A percentile compares a stretch with the other conserved stretches of the same genome.
These are phyloP conservation scores for Colinus virginianus DNA, from an alignment of 2,113 vertebrate genomes.

Conservation along the genomic window DNA sequence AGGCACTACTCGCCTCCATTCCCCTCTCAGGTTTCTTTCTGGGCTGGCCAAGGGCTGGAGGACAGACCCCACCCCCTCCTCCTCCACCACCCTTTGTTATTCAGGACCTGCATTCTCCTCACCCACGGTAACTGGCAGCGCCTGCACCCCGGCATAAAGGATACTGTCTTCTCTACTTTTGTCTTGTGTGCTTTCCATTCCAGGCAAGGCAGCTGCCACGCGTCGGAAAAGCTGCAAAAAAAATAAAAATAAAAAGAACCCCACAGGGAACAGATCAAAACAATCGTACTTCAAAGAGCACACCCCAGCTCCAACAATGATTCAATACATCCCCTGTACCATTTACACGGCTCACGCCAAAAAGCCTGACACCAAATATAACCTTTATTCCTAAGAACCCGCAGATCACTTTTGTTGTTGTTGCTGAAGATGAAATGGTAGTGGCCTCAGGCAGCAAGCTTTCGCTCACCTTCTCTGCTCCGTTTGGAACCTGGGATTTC, in stretches of 20 bases:
- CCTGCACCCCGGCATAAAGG: slow-evolving; percentile 75
- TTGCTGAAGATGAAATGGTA: neutral
- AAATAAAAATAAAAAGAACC: neutral
- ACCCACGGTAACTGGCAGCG: neutral
- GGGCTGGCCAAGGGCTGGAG: neutral
- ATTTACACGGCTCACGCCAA: neutral
- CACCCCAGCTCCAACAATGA: neutral
- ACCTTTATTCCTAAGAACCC: slow-evolving; percentile 16
- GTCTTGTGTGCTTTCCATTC: slow-evolving; percentile 98
- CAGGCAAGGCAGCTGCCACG: slow-evolving; percentile 96
- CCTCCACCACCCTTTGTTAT: neutral
- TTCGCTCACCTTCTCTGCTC: neutral
- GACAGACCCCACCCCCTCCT: neutral
- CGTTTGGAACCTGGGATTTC: neutral
- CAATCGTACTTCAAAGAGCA: fast-evolving
- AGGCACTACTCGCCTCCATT: neutral
- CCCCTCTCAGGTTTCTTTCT: neutral
- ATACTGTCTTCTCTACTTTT: slow-evolving; percentile 99
- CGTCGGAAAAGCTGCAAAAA: slow-evolving; percentile 93
- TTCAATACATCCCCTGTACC: neutral
- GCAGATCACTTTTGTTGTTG: neutral
- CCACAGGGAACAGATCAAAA: slow-evolving; percentile 26
- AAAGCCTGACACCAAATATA: slow-evolving; percentile 46
- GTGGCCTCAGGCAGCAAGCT: neutral
- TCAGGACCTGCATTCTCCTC: neutral